Evolutionary conservation across 2,113 vertebrate genomes (phyloP), one percentile per base, ranked within the genome.

Genomic region (Prochilodus magdalenae): DNA sequence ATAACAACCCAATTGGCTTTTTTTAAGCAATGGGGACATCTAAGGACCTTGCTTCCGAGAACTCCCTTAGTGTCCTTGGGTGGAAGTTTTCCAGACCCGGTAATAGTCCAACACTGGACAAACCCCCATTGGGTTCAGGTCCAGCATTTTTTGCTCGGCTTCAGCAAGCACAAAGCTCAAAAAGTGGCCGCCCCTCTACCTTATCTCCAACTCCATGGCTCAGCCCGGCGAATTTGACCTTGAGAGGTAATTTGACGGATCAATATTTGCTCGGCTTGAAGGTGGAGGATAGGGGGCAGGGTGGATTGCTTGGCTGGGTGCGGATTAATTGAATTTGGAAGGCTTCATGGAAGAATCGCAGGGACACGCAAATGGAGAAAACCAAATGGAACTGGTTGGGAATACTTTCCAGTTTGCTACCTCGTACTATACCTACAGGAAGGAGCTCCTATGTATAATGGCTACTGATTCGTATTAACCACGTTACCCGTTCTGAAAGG

Each of bases 231-330:
- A 2, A 0, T 79, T 60, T 26, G 70, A 89, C 91, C 90, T 90
- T 90, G 89, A 87, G 79, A 92, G 89, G 87, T 86, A 89, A 90
- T 91, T 94, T 88, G 79, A 70, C 62, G 65, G 91, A 91, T 93
- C 86, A 63, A 86, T 93, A 83, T 90, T 89, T 89, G 66, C 63
- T 51, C 79, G 75, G 80, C 40, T 55, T 75, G 33, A 75, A 86
- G 44, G 51, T 13, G 26, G 84, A 90, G 82, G 86, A 86, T 81
- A 36, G 40, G 40, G 69, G 12, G 79, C 3, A 40, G 36, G 0
- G 12, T 0, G 15, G 0, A 3, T 51, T 81, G 65, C 12, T 62
- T 55, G 60, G 53, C 27, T 81, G 29, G 24, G 33, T 27, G 8
- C 71, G 77, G 74, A 81, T 78, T 18, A 78, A 57, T 77, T 65